Conservation (phyloP, 2,797 vertebrate species). For the Apogon talboti region DNA sequence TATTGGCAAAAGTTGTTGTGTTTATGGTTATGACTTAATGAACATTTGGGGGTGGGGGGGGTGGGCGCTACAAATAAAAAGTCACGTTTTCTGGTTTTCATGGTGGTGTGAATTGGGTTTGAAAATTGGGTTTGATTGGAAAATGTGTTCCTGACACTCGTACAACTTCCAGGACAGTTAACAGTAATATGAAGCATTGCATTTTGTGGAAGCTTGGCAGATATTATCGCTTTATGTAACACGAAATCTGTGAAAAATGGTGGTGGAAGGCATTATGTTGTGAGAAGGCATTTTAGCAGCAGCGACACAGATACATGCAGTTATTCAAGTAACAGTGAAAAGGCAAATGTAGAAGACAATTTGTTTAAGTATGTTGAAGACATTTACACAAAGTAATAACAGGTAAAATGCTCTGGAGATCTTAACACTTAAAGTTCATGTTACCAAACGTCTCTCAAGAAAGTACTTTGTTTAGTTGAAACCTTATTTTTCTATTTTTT, state of each 20-base stretch:
- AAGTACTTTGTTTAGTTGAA: not conserved
- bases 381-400: not conserved
- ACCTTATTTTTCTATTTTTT: not conserved
- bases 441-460: slow-evolving; percentile 11
- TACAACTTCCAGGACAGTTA: not conserved
- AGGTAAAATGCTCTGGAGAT: not conserved
- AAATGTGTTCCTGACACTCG: not conserved
- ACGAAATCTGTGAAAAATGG: slow-evolving; percentile 32
- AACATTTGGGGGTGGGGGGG: no score
- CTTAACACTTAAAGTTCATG: not conserved
- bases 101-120: not conserved
- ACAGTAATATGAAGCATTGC: not conserved
- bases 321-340: slow-evolving; percentile 34
- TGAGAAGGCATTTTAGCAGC: slow-evolving; percentile 38
- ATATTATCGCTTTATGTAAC: slow-evolving; percentile 24
- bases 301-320: slow-evolving; percentile 39
- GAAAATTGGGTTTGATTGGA: slow-evolving; percentile 15
- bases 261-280: slow-evolving; percentile 21
- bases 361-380: slow-evolving; percentile 2
- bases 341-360: slow-evolving; percentile 16
- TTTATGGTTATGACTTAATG: no score
- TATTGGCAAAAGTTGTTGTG: no score
- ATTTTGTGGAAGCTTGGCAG: slow-evolving; percentile 17
- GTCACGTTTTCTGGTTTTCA: not conserved
- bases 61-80: no score